Evolutionary conservation across 2,113 vertebrate species (phyloP).

Genomic region (Cyanoderma ruficeps): DNA sequence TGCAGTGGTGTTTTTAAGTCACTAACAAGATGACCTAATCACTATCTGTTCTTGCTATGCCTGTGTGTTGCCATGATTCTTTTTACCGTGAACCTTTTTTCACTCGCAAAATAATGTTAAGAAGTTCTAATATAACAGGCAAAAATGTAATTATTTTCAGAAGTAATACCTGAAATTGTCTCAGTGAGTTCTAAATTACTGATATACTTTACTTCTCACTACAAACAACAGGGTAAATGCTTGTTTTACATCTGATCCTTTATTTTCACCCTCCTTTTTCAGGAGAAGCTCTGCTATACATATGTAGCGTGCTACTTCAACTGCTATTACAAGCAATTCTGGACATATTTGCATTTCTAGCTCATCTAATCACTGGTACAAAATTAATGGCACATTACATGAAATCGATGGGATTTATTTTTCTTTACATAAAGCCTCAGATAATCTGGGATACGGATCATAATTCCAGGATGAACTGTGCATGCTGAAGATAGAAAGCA

Average conservation of each 20-base stretch:
- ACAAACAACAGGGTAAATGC: background rate
- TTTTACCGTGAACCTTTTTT: background rate
- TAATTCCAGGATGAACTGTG: background rate
- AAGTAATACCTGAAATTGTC: background rate
- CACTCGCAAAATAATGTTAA: background rate
- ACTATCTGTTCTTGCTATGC: slow-evolving; percentile 28
- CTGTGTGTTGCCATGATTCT: background rate
- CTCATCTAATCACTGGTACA: background rate
- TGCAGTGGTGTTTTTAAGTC: slow-evolving; percentile 14
- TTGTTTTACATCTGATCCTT: background rate
- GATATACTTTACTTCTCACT: background rate
- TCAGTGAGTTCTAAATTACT: background rate
- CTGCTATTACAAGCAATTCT: background rate
- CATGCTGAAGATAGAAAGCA: background rate
- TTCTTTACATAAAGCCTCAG: background rate
- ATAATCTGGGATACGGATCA: background rate
- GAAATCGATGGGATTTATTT: background rate
- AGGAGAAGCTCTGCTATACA: background rate
- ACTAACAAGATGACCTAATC: slow-evolving; percentile 53
- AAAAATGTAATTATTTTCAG: background rate
- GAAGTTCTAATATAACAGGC: background rate
- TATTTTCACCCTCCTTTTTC: background rate
- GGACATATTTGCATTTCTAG: background rate
- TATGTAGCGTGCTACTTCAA: background rate
- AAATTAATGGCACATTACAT: background rate